Evolutionary conservation across 1,140 invertebrate genomes (phyloP).

Genomic region (Scaptomyza pallida): DNA sequence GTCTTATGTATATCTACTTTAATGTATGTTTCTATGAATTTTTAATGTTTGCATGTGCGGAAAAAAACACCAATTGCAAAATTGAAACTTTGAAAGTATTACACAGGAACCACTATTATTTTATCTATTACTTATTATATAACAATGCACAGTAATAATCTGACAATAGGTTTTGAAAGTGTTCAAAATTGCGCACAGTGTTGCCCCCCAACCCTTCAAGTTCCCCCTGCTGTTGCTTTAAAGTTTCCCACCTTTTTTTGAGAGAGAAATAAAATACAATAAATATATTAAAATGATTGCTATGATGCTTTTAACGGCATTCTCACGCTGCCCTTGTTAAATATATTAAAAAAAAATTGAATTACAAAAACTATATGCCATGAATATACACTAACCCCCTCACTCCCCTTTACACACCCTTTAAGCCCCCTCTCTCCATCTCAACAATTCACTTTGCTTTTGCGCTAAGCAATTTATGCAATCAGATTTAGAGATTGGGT

Average conservation of each 20-base stretch:
- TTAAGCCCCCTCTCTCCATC: slow-evolving; percentile 17
- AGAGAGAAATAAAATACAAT: slow-evolving; percentile 20
- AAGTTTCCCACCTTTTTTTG: slow-evolving; percentile 42
- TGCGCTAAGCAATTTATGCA: slow-evolving; percentile 47
- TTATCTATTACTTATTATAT: slow-evolving; percentile 23
- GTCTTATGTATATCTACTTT: background rate
- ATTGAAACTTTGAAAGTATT: slow-evolving; percentile 34
- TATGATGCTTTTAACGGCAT: slow-evolving; percentile 36
- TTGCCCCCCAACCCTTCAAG: too few species aligned
- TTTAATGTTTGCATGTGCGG: slow-evolving; percentile 35
- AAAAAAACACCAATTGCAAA: too few species aligned
- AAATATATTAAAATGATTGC: slow-evolving; percentile 41
- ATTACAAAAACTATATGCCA: slow-evolving; percentile 56
- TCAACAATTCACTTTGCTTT: slow-evolving; percentile 30
- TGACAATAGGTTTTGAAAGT: slow-evolving; percentile 41
- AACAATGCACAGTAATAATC: slow-evolving; percentile 9
- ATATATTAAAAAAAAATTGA: slow-evolving; percentile 73
- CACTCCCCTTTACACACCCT: slow-evolving; percentile 3
- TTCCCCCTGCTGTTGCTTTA: slow-evolving; percentile 6
- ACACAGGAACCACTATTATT: slow-evolving; percentile 21
- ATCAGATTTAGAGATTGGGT: slow-evolving; percentile 13
- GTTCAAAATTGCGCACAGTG: slow-evolving; percentile 11
- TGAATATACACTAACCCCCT: too few species aligned
- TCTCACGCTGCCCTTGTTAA: slow-evolving; percentile 69
- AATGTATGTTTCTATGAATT: background rate